Evolutionary conservation across 2,113 vertebrate genomes (phyloP).

Genomic region (Macquaria australasica): DNA sequence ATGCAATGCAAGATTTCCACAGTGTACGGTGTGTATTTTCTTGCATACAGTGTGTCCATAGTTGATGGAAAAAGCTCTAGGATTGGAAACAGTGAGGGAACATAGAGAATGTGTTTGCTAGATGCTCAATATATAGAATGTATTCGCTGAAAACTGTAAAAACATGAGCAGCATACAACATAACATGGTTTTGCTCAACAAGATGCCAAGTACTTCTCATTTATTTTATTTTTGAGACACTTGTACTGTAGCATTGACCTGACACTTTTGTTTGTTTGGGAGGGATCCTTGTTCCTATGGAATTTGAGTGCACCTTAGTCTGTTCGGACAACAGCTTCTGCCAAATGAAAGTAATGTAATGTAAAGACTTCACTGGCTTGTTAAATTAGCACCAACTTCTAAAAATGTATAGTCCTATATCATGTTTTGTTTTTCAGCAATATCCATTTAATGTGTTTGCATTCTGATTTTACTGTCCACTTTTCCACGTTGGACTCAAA

Average conservation of each 20-base stretch:
- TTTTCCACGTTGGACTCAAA: background rate
- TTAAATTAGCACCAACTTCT: background rate
- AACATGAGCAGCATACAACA: background rate
- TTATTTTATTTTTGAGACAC: background rate
- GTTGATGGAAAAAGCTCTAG: background rate
- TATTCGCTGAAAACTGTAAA: conserved; percentile 21
- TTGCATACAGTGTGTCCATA: background rate
- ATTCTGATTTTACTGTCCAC: background rate
- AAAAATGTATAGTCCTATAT: background rate
- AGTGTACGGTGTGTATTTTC: background rate
- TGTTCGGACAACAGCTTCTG: background rate
- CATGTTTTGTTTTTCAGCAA: too few species aligned
- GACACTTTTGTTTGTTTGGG: background rate
- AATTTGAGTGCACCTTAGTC: background rate
- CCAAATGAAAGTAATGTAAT: background rate
- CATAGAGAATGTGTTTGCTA: background rate
- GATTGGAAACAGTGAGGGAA: background rate
- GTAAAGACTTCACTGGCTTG: background rate
- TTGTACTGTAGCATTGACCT: background rate
- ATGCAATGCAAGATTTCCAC: conserved; percentile 10
- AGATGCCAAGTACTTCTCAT: background rate
- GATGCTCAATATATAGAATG: too few species aligned
- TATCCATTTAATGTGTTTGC: background rate
- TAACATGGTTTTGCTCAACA: background rate
- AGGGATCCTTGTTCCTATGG: background rate